Conservation (phyloP, 2,113 vertebrate genomes). For the Lethenteron camtschaticum region DNA sequence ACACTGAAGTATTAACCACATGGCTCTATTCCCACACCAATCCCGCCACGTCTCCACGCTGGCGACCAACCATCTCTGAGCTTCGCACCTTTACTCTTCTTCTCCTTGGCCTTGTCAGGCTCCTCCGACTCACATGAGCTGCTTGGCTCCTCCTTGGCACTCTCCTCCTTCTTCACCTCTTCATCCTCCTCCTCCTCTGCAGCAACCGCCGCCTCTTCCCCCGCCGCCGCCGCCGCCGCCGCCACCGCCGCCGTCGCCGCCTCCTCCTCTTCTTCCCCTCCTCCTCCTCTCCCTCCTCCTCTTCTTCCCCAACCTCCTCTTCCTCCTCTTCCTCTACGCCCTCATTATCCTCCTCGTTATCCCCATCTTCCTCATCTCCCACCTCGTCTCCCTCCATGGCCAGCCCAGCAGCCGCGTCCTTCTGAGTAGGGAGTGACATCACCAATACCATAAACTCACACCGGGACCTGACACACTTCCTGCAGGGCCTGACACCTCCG, state of each 20-base stretch:
- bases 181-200: not conserved
- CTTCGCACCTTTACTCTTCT: too few relatives aligned
- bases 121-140: not conserved
- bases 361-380: not conserved
- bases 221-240: not conserved
- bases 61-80: too few relatives aligned
- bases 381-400: not conserved
- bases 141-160: not conserved
- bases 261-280: slow-evolving; percentile 1
- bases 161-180: not conserved
- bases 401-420: too few relatives aligned
- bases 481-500: too few relatives aligned
- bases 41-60: too few relatives aligned
- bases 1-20: too few relatives aligned
- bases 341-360: not conserved
- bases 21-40: too few relatives aligned
- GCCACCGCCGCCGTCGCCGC: not conserved
- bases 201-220: not conserved
- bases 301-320: not conserved
- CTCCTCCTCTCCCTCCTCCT: not conserved
- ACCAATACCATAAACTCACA: too few relatives aligned
- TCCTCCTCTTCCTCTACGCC: slow-evolving; percentile 1
- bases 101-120: too few relatives aligned
- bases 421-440: too few relatives aligned
- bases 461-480: too few relatives aligned